A percentile compares a stretch with the other conserved stretches of the same genome.
phyloP scores from a whole-genome alignment of 53 echinoderm and acorn worm genomes.

The Temnopleurus reevesii region DNA sequence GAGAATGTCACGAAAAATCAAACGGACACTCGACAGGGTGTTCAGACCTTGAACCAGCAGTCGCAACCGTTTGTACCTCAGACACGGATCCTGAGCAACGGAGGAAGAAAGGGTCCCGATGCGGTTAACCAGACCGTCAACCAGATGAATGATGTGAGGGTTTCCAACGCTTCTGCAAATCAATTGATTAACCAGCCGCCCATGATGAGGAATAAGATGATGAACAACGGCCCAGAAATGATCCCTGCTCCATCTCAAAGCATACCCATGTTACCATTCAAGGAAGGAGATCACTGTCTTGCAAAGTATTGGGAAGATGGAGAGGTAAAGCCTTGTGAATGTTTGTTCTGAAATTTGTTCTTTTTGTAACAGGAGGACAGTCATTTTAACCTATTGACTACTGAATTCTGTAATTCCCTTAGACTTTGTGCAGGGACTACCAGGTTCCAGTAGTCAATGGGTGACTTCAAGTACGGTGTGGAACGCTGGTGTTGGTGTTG shows the following conservation, averaged over 20 bases:
- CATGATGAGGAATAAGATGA: conserved; percentile 25
- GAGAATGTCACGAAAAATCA: conserved; percentile 22
- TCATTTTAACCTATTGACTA: background rate
- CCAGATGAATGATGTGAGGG: background rate
- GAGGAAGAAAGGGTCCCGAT: conserved; percentile 18
- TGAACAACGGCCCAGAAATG: conserved; percentile 38
- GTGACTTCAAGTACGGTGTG: too few species aligned
- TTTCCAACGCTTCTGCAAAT: conserved; percentile 12
- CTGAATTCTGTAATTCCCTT: too few species aligned
- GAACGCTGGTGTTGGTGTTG: too few species aligned
- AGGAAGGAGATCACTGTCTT: conserved; percentile 82
- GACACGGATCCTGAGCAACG: conserved; percentile 51
- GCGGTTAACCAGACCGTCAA: conserved; percentile 27
- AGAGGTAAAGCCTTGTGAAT: conserved; percentile 63
- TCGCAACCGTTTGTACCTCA: conserved; percentile 54
- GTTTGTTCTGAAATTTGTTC: background rate
- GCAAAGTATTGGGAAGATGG: conserved; percentile 98
- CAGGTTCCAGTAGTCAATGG: too few species aligned
- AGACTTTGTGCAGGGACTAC: too few species aligned
- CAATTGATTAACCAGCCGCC: conserved; percentile 37
- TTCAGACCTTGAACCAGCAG: conserved; percentile 26
- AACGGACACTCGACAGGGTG: background rate
- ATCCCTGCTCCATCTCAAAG: background rate
- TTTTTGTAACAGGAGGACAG: background rate
- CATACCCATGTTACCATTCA: conserved; percentile 65